A percentile compares a stretch with the other conserved stretches of the same genome.
phyloP scores from a whole-genome alignment of 2,797 vertebrate species.

The Bryconaethiops microstoma region DNA sequence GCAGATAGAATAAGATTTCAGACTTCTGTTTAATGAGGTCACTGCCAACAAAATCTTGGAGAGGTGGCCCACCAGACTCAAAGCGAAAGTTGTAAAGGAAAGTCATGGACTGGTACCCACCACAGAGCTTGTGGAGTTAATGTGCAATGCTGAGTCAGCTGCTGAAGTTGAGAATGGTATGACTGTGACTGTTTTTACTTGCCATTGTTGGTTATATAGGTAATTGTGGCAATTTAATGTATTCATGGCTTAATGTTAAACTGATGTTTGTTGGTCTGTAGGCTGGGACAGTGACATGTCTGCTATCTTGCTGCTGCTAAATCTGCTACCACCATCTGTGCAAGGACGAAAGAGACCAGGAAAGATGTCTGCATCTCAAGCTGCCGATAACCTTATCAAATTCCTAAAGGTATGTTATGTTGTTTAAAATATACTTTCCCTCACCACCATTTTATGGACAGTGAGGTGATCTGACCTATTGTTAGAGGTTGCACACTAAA shows the following conservation, averaged over 20 bases:
- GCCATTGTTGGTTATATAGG: constrained; percentile 14
- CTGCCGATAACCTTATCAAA: constrained; percentile 40
- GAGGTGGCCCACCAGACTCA: constrained; percentile 41
- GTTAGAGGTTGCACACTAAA: background rate
- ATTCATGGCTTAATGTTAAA: constrained; percentile 17
- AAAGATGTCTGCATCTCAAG: constrained; percentile 47
- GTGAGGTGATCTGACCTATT: background rate
- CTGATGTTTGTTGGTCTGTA: constrained; percentile 37
- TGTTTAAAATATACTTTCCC: background rate
- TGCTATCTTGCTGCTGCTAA: constrained; percentile 53
- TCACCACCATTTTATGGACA: background rate
- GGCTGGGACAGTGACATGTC: constrained; percentile 58
- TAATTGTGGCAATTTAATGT: constrained; percentile 3
- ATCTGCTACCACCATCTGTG: constrained; percentile 56
- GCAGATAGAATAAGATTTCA: too few species aligned
- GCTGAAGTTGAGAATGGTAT: constrained; percentile 43
- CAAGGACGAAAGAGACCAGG: constrained; percentile 29
- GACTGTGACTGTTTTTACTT: constrained; percentile 18
- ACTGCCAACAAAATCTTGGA: constrained; percentile 48
- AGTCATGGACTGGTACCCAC: constrained; percentile 24
- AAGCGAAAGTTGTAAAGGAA: constrained; percentile 31
- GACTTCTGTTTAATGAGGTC: constrained; percentile 41
- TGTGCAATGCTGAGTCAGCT: constrained; percentile 28
- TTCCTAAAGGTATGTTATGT: constrained; percentile 52
- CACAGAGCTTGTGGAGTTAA: constrained; percentile 24